Conservation (phyloP, 2,888 invertebrate genomes). For the Noctua comes region DNA sequence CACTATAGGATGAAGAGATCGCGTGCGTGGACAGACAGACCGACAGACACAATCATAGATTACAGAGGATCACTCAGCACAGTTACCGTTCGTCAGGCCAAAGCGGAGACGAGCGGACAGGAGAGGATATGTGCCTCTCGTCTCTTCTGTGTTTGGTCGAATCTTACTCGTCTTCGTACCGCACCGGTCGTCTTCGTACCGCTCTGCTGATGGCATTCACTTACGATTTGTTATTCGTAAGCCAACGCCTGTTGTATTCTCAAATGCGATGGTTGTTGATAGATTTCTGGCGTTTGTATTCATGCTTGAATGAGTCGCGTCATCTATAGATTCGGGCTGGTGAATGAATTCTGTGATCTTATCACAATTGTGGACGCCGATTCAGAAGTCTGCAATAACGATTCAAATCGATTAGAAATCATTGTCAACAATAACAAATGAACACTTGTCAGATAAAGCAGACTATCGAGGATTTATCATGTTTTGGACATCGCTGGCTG, state of each 20-base stretch:
- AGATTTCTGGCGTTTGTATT: constrained; percentile 29
- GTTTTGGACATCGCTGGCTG: background rate
- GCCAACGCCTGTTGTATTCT: background rate
- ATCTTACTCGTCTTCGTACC: background rate
- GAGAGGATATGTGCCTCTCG: background rate
- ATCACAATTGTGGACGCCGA: background rate
- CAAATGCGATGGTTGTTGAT: constrained; percentile 21
- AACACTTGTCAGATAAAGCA: background rate
- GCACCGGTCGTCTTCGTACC: background rate
- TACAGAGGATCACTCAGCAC: constrained; percentile 31
- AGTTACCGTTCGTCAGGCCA: constrained; percentile 11
- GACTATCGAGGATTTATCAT: background rate
- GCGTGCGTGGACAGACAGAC: constrained; percentile 31
- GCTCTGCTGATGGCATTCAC: background rate
- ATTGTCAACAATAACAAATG: background rate
- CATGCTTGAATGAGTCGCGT: constrained; percentile 18
- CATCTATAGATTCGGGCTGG: constrained; percentile 17
- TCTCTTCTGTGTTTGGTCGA: background rate
- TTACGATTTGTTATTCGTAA: constrained; percentile 10
- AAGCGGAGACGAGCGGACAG: background rate
- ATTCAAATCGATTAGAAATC: background rate
- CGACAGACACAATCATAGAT: constrained; percentile 22
- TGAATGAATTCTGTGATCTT: background rate
- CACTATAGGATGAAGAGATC: constrained; percentile 30
- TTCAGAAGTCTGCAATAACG: background rate